Percentiles rank a stretch among this genome's conserved stretches.
Evolutionary conservation across 2,797 vertebrate genomes (phyloP).

Genomic region (Hyperoplus lanceolatus): DNA sequence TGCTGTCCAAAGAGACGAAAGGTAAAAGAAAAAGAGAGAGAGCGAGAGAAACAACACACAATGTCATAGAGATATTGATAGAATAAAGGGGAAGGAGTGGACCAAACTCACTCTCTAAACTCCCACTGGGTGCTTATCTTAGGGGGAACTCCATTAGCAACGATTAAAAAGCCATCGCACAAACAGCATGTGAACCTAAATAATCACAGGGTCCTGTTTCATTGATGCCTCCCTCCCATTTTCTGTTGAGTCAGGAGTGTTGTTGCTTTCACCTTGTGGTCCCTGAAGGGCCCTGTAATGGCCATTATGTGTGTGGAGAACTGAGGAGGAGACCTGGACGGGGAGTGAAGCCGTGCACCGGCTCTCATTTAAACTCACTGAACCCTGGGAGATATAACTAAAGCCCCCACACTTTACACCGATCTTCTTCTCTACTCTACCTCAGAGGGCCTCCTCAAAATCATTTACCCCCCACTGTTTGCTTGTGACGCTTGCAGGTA

Average conservation of each 20-base stretch:
- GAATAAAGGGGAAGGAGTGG: conserved; percentile 22
- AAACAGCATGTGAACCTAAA: conserved; percentile 76
- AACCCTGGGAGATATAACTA: conserved; percentile 10
- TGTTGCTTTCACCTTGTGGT: conserved; percentile 57
- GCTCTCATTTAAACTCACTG: conserved; percentile 19
- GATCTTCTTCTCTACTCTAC: conserved; percentile 7
- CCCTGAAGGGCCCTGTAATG: conserved; percentile 53
- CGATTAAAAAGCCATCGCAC: conserved; percentile 78
- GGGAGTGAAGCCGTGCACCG: conserved; percentile 14
- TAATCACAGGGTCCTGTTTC: conserved; percentile 70
- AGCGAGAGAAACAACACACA: conserved; percentile 40
- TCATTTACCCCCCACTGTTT: conserved; percentile 3
- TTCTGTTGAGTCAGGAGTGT: conserved; percentile 62
- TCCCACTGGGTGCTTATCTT: conserved; percentile 70
- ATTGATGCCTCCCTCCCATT: conserved; percentile 55
- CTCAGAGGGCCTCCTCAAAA: conserved; percentile 2
- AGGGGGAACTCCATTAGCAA: conserved; percentile 73
- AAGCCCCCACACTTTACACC: conserved; percentile 8
- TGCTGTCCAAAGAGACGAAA: conserved; percentile 49
- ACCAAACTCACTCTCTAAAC: conserved; percentile 43
- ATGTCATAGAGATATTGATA: conserved; percentile 43
- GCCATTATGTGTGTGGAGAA: conserved; percentile 37
- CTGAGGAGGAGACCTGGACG: conserved; percentile 28
- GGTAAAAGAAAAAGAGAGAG: conserved; percentile 1
- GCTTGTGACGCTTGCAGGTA: conserved; percentile 9